phyloP scores from a whole-genome alignment of 2,113 vertebrate genomes.

The Brachyhypopomus gauderio region DNA sequence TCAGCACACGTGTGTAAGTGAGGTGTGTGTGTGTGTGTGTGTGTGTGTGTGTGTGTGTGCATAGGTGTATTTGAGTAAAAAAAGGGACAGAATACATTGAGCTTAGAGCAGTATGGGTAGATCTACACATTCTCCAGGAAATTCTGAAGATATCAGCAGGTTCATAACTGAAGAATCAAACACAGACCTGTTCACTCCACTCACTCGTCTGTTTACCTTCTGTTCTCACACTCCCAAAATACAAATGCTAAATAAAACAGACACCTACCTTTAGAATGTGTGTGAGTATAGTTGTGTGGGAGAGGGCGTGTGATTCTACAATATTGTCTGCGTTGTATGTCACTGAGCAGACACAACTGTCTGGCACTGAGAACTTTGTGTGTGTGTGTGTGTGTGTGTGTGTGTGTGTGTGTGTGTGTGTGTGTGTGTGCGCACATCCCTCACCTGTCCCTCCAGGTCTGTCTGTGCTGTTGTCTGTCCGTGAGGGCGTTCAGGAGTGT shows the following conservation, averaged over 20 bases:
- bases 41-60: conserved; percentile 35
- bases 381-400: neutral
- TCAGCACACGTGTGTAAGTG: conserved; percentile 60
- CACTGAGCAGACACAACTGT: too few species aligned
- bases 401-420: conserved; percentile 29
- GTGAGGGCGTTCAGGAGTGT: conserved; percentile 81
- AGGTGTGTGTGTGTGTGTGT: conserved; percentile 63
- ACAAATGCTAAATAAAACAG: too few species aligned
- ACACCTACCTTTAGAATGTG: too few species aligned
- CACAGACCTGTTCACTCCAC: too few species aligned
- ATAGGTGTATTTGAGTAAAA: neutral
- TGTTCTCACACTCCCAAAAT: too few species aligned
- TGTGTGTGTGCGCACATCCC: conserved; percentile 34
- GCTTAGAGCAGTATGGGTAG: conserved; percentile 4
- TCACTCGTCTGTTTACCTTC: too few species aligned
- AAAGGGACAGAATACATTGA: neutral
- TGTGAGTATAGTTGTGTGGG: neutral
- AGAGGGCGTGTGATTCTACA: too few species aligned
- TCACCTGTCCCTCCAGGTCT: conserved; percentile 92
- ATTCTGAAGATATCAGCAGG: neutral
- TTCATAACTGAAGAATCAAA: neutral
- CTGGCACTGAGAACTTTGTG: too few species aligned
- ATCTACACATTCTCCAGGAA: neutral
- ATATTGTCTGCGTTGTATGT: too few species aligned
- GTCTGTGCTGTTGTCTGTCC: conserved; percentile 85